phyloP scores from a whole-genome alignment of 2,113 vertebrate genomes.

The Epinephelus cyanopodus region DNA sequence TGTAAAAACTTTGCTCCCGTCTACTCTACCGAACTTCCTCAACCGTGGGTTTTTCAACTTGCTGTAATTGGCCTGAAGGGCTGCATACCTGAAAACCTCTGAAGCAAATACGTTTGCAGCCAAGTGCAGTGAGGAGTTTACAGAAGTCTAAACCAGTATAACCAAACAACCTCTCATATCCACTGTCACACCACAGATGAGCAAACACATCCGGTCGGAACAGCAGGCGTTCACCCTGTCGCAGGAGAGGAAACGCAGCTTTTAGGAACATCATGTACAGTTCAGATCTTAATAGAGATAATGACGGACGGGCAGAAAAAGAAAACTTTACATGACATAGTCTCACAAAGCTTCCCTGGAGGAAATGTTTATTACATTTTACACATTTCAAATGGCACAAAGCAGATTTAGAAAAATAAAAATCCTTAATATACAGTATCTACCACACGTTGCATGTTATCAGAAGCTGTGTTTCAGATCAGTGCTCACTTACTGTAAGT shows the following conservation, averaged over 20 bases:
- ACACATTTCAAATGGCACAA: neutral
- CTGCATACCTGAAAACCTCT: neutral
- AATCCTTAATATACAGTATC: neutral
- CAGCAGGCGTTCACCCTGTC: no score
- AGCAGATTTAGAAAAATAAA: neutral
- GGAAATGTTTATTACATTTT: neutral
- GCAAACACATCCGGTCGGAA: neutral
- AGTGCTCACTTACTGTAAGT: neutral
- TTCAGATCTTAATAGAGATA: neutral
- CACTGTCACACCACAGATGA: neutral
- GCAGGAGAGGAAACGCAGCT: neutral
- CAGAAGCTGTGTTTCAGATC: neutral
- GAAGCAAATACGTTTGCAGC: neutral
- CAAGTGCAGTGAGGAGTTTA: neutral
- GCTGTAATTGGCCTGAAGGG: neutral
- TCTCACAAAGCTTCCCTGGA: neutral
- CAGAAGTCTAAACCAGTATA: rapidly evolving
- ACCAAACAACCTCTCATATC: neutral
- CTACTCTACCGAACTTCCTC: no score
- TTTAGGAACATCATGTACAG: neutral
- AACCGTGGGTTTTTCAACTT: no score
- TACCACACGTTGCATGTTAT: neutral
- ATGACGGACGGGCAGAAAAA: neutral
- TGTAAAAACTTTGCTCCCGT: no score
- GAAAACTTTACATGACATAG: neutral